Evolutionary conservation across 1,140 invertebrate genomes (phyloP).

Genomic region (Aphidius gifuensis): DNA sequence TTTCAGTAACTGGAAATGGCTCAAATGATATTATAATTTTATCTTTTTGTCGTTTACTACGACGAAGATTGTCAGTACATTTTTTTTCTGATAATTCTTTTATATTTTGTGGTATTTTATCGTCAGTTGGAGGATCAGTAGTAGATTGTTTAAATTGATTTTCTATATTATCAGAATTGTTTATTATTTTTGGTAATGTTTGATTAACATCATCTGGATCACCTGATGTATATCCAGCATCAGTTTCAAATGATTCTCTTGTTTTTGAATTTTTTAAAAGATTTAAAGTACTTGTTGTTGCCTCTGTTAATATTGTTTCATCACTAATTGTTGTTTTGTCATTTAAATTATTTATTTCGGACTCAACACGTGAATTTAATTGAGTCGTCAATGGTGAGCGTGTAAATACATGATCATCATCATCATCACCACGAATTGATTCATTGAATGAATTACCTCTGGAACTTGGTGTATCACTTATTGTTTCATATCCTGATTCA

Average conservation of each 20-base stretch:
- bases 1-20: no score
- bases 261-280: not conserved
- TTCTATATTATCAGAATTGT: slow-evolving; percentile 16
- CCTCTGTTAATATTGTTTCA: not conserved
- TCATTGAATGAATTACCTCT: not conserved
- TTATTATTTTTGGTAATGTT: not conserved
- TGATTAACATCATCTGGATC: slow-evolving; percentile 14
- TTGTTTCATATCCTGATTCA: not conserved
- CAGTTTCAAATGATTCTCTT: slow-evolving; percentile 20
- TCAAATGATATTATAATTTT: no score
- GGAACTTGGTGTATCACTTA: not conserved
- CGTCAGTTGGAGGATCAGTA: no score
- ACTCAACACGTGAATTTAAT: not conserved
- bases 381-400: not conserved
- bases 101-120: no score
- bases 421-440: not conserved
- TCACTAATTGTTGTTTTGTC: not conserved
- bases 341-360: not conserved
- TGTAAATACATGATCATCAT: not conserved
- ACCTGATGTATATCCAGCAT: slow-evolving; percentile 23
- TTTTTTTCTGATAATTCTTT: no score
- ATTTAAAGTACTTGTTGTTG: not conserved
- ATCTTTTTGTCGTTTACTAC: no score
- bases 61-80: no score
- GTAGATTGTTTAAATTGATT: slow-evolving; percentile 11